Base-by-base conservation (phyloP, 2,888 invertebrate species). In the Mycalesis mineus region DNA sequence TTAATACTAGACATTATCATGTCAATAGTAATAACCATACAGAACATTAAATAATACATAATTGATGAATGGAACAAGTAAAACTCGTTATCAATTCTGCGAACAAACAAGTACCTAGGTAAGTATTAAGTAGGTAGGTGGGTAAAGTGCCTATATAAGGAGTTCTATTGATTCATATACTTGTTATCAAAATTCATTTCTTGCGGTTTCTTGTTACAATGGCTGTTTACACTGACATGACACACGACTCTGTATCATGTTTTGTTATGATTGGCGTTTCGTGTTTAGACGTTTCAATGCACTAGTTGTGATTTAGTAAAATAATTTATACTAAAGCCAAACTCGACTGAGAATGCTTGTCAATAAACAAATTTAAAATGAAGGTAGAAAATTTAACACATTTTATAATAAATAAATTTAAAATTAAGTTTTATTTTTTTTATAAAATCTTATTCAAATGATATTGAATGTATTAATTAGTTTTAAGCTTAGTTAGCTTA, bases 161-260 rank as follows among this genome's bases (percentile, higher is more conserved):
- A 57, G 41, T 31, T 57, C 31, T 5, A 58, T 59, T 62, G 62
- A 62, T 65, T 64, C 56, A 59, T 51, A 47, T 47, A 55, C 51
- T 58, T 56, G 56, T 56, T 60, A 60, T 61, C 57, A 51, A 57
- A 63, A 64, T 56, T 55, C 58, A 47, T 60, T 60, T 58, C 50
- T 60, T 59, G 54, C 44, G 59, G 55, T 61, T 60, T 55, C 48
- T 59, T 57, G 51, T 47, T 58, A 63, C 53, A 52, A 61, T 63
- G 55, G 54, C 40, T 61, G 64, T 61, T 61, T 62, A 62, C 57
- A 51, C 42, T 44, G 54, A 57, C 49, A 47, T 62, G 60, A 60
- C 62, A 62, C 57, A 60, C 44, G 44, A 47, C 36, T 37, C 51
- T 42, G 51, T 31, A 37, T 40, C 36, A 50, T 59, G 14, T 39